These are phyloP conservation scores for Mesorhabditis belari DNA, from an alignment of 2,888 invertebrate genomes.

Conservation along the genomic window DNA sequence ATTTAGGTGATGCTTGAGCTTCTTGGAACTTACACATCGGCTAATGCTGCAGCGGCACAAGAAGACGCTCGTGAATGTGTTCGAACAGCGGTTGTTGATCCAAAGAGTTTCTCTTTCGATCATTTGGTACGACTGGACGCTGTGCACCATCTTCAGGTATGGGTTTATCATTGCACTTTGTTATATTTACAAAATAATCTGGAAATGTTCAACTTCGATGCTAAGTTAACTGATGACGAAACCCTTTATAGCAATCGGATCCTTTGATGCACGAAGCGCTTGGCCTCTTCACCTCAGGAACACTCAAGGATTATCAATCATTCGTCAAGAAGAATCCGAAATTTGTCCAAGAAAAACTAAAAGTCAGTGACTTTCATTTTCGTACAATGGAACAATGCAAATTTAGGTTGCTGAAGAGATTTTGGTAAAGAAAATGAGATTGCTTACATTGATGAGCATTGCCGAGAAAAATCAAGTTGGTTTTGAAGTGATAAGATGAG, in stretches of 20 bases:
- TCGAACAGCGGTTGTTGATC: constrained; percentile 75
- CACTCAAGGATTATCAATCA: constrained; percentile 29
- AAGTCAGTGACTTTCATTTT: constrained; percentile 8
- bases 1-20: constrained; percentile 75
- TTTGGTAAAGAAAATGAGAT: constrained; percentile 75
- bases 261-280: constrained; percentile 39
- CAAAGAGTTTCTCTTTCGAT: constrained; percentile 87
- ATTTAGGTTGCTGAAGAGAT: constrained; percentile 34
- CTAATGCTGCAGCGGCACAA: constrained; percentile 85
- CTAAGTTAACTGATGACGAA: too few relatives aligned
- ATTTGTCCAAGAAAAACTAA: constrained; percentile 68
- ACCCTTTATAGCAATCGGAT: constrained; percentile 23
- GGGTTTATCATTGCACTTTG: neutral
- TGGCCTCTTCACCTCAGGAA: constrained; percentile 40
- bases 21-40: constrained; percentile 84
- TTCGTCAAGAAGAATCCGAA: constrained; percentile 62
- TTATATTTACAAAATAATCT: neutral
- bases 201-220: neutral
- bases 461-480: constrained; percentile 71
- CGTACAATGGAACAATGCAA: neutral
- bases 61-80: constrained; percentile 90
- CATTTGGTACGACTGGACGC: constrained; percentile 86
- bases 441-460: constrained; percentile 92
- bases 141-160: constrained; percentile 71
- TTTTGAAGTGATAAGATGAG: neutral